phyloP scores from a whole-genome alignment of 1,140 invertebrate genomes.

The Mercenaria mercenaria region DNA sequence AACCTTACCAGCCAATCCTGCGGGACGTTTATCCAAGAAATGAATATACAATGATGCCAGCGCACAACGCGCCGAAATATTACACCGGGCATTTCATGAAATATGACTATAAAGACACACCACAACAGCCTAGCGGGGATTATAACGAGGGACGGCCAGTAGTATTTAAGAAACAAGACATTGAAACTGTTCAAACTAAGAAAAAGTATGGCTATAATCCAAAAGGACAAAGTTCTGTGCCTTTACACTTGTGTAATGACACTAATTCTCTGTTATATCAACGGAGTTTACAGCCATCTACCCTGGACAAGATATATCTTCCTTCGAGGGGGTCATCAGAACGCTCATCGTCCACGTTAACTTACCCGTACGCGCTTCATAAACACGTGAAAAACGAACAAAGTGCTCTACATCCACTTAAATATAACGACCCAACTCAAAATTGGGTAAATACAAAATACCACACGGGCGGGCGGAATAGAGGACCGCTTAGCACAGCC shows the following conservation, averaged over 20 bases:
- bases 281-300: slow-evolving; percentile 47
- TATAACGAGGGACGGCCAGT: slow-evolving; percentile 27
- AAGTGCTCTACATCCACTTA: slow-evolving; percentile 45
- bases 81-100: slow-evolving; percentile 57
- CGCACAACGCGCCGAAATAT: slow-evolving; percentile 46
- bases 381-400: slow-evolving; percentile 34
- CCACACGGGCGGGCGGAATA: not conserved
- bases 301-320: not conserved
- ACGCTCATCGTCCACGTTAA: not conserved
- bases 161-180: slow-evolving; percentile 60
- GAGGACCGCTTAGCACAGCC: not conserved
- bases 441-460: slow-evolving; percentile 39
- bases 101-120: slow-evolving; percentile 40
- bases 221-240: slow-evolving; percentile 51
- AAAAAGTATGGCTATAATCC: slow-evolving; percentile 59
- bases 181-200: slow-evolving; percentile 60
- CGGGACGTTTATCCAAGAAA: slow-evolving; percentile 55
- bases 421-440: slow-evolving; percentile 23
- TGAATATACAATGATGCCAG: slow-evolving; percentile 64
- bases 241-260: slow-evolving; percentile 64
- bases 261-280: slow-evolving; percentile 48
- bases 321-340: not conserved
- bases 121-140: not conserved
- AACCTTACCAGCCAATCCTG: slow-evolving; percentile 46
- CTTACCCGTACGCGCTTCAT: slow-evolving; percentile 30